Conservation (phyloP, 2,797 vertebrate species). For the Falco concolor region DNA sequence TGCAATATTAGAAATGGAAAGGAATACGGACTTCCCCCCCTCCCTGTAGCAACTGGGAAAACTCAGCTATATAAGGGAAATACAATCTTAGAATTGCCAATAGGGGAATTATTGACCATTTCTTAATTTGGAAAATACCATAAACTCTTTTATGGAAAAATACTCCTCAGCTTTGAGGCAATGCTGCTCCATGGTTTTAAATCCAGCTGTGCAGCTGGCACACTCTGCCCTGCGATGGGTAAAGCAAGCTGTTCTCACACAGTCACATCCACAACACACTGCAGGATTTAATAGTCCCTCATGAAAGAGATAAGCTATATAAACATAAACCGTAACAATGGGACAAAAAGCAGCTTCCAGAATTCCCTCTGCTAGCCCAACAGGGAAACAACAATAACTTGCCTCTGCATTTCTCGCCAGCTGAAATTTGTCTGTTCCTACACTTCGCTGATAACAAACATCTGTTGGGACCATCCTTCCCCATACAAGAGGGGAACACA, state of each 20-base stretch:
- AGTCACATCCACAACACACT: neutral
- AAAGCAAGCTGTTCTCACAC: neutral
- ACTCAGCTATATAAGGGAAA: neutral
- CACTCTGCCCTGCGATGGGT: neutral
- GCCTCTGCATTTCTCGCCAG: neutral
- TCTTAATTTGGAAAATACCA: neutral
- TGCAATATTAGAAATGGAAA: neutral
- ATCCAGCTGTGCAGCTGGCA: neutral
- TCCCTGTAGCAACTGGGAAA: neutral
- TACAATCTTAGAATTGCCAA: neutral
- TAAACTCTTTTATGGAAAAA: neutral
- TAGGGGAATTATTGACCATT: neutral
- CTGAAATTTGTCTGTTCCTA: conserved; percentile 23
- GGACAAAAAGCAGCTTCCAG: conserved; percentile 6
- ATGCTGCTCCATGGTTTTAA: neutral
- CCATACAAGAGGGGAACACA: neutral
- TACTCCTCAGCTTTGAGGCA: neutral
- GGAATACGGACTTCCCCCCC: neutral
- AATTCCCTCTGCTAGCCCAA: neutral
- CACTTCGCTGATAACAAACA: neutral
- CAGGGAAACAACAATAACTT: neutral
- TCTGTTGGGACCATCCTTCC: neutral
- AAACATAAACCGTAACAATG: conserved; percentile 1
- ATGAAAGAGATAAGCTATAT: neutral
- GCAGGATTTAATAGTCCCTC: neutral